A percentile compares a stretch with the other conserved stretches of the same genome.
These are phyloP conservation scores for Physella acuta DNA, from an alignment of 1,140 invertebrate genomes.

Conservation along the genomic window DNA sequence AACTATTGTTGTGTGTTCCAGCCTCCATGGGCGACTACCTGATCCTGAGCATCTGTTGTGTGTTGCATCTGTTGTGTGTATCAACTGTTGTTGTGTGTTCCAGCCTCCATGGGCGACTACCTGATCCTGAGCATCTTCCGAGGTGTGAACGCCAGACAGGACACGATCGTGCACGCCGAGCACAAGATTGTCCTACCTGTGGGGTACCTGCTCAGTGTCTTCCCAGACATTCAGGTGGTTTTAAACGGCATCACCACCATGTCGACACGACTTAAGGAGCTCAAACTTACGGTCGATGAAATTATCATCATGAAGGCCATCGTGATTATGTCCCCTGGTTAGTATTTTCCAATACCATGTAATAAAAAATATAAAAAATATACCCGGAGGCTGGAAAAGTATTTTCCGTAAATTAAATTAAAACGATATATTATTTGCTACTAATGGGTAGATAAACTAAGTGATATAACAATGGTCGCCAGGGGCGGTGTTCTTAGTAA, in stretches of 20 bases:
- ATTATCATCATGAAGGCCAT: constrained; percentile 14
- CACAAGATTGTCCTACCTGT: neutral
- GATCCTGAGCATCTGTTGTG: too few relatives aligned
- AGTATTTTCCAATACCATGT: too few relatives aligned
- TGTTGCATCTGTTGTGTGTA: too few relatives aligned
- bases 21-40: constrained; percentile 8
- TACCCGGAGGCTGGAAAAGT: too few relatives aligned
- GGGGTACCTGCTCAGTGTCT: neutral
- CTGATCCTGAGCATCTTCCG: neutral
- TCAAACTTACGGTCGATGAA: constrained; percentile 8
- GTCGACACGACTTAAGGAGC: constrained; percentile 6
- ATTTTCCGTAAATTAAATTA: too few relatives aligned
- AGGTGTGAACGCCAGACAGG: neutral
- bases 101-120: constrained; percentile 14
- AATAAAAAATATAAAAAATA: too few relatives aligned
- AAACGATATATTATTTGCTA: too few relatives aligned
- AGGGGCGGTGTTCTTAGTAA: too few relatives aligned
- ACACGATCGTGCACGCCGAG: constrained; percentile 6
- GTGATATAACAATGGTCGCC: too few relatives aligned
- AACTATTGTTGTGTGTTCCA: neutral
- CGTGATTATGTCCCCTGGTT: constrained; percentile 12
- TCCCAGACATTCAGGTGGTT: constrained; percentile 1
- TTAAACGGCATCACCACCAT: neutral
- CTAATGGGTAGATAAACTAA: too few relatives aligned
- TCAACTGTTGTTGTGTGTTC: neutral